phyloP scores from a whole-genome alignment of 2,888 invertebrate species.

The Athripsodes cinereus region DNA sequence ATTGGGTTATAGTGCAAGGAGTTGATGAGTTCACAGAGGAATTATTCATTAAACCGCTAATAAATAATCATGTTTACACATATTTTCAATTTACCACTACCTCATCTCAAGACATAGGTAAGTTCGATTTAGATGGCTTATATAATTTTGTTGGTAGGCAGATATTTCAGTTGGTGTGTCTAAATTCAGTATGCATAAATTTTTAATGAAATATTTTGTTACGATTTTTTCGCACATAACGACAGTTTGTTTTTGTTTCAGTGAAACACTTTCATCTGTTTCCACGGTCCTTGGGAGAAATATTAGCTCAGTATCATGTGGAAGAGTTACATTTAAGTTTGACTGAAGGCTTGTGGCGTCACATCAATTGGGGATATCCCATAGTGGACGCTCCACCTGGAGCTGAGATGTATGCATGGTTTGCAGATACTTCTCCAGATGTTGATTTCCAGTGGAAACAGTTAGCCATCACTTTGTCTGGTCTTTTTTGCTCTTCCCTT shows the following conservation, averaged over 20 bases:
- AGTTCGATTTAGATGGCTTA: conserved; percentile 40
- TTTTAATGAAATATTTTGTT: background rate
- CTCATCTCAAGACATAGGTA: conserved; percentile 61
- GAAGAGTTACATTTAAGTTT: conserved; percentile 87
- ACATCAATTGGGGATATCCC: conserved; percentile 93
- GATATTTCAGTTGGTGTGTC: too few relatives aligned
- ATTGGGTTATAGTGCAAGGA: background rate
- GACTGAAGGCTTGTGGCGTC: conserved; percentile 91
- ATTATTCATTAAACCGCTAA: conserved; percentile 77
- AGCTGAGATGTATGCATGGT: conserved; percentile 93
- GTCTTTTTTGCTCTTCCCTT: conserved; percentile 91
- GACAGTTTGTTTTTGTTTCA: conserved; percentile 33
- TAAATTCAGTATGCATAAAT: too few relatives aligned
- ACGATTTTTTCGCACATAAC: too few relatives aligned
- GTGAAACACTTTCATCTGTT: conserved; percentile 82
- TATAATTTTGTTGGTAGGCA: too few relatives aligned
- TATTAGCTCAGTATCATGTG: conserved; percentile 75
- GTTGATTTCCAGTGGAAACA: conserved; percentile 84
- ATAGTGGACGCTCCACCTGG: conserved; percentile 85
- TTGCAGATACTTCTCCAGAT: conserved; percentile 58
- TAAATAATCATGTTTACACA: conserved; percentile 77
- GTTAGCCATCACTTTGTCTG: conserved; percentile 85
- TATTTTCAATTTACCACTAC: conserved; percentile 88
- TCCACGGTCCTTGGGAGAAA: conserved; percentile 83
- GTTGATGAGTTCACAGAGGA: conserved; percentile 80